Evolutionary conservation across 2,888 invertebrate species (phyloP), one percentile per base, ranked within the genome.

Genomic region (Sinotaia quadrata): DNA sequence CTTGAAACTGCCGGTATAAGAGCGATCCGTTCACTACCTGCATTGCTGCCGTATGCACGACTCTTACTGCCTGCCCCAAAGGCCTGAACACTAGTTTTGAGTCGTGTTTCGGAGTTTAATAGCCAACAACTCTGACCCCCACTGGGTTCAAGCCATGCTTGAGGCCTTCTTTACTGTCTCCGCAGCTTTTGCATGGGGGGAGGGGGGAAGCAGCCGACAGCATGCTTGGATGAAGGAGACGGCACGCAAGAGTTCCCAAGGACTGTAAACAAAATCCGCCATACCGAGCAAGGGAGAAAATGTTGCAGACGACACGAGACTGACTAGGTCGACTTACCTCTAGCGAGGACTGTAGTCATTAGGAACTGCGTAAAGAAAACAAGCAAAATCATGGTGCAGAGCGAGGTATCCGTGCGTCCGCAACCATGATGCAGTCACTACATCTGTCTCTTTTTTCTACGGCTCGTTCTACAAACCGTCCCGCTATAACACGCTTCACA

Each of bases 401-500:
- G 56, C 65, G 8, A 56, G 44, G 65, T 65, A 65, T 65, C 65
- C 65, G 56, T 44, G 56, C 65, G 41, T 36, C 65, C 44, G 54
- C 37, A 54, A 65, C 56, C 65, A 56, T 65, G 65, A 34, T 65
- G 56, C 51, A 34, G 8, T 51, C n/a, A n/a, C 47, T 47, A 47
- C 47, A 21, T 47, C 47, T 8, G 21, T 21, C 47, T 47, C 21
- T 47, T 18, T 2, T 7, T 12, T n/a, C 47, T 47, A 7, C 47
- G 47, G n/a, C 21, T 7, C 24, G 33, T 21, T 31, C 31, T n/a
- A 61, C 61, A 47, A 36, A 33, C 44, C 44, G 56, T 47, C 33
- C 65, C 41, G 56, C 65, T 65, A 56, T n/a, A 65, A 65, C 65
- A 65, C 65, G 56, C 56, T 65, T 65, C 65, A 56, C 65, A 65